Evolutionary conservation across 2,113 vertebrate species (phyloP), one percentile per base, ranked within the genome.

Genomic region (Cettia cetti): DNA sequence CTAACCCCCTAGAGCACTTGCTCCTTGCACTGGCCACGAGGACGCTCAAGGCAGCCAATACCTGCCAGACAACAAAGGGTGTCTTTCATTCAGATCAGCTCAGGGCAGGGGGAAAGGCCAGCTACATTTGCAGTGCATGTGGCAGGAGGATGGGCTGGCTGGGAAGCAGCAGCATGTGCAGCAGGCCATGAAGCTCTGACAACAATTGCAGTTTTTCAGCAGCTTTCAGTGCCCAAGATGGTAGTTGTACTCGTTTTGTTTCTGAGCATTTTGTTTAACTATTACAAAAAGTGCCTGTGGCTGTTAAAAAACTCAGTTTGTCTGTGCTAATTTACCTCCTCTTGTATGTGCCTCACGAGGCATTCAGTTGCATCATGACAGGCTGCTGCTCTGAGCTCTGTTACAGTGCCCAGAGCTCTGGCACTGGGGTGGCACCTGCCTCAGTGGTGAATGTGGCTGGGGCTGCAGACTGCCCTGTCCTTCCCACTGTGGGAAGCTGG

Each of bases 251-350:
- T 70, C 68, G 24, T 14, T 70, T 80, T 57, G 30, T 44, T 81
- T 61, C 54, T 83, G 37, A 81, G 39, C 22, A 8, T 74, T 90
- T 93, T 78, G 31, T 53, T 85, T 65, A 66, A 57, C 79, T 85
- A 3, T 79, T 88, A 31, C 35, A 79, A 12, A 54, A 68, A 68
- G 42, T 54, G 61, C 66, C 61, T 54, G 47, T 88, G 61, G 35
- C 49, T 66, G 66, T 66, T 66, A 42, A 66, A 68, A 76, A 31
- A 6, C 21, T 72, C 5, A 0, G 7, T 39, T 68, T 63, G 35
- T 30, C 35, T 71, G 79, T 50, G 75, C 28, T 71, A 31, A 54
- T 79, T 79, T 53, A 22, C 44, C 42, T 82, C 31, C 40, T 79
- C 39, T 53, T 44, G 31, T 30, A 20, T 35, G 39, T 64, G 54